Evolutionary conservation across 1,140 invertebrate genomes (phyloP), one percentile per base, ranked within the genome.

Genomic region (Lepidurus packardi): DNA sequence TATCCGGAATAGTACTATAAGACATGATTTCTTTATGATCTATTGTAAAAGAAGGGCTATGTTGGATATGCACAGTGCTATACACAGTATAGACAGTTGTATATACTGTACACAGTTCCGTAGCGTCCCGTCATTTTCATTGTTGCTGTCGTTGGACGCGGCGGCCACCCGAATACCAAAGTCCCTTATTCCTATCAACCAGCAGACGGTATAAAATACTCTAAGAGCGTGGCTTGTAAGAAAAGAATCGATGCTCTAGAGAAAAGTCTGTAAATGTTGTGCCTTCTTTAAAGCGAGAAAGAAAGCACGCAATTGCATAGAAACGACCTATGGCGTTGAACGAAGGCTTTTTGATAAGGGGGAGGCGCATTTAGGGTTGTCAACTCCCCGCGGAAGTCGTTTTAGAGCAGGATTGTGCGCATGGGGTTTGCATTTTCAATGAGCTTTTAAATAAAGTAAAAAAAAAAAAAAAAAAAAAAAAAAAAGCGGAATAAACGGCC

Each of bases 371-470:
- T 65, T n/a, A 21, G 16, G 53, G 16, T 65, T 65, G 53, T 65
- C 53, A 65, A 65, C 53, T 65, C 53, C 16, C 53, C 21, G 34
- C 7, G 53, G 7, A 65, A 65, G 53, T 65, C 21, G 53, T 13
- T 34, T 34, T 34, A 34, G 34, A 34, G 34, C 34, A 3, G 34
- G 34, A 34, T 34, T 13, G 53, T 16, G 53, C 53, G 53, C 53
- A 65, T 65, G n/a, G 53, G 53, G 53, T 65, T 65, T 65, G 53
- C 53, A 65, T 65, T 65, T 65, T 65, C 53, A 65, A 65, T 65
- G 53, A 65, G 53, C 53, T 65, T 65, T 65, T 65, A 65, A 65
- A 65, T n/a, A 65, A 65, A 65, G 0, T n/a, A 21, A 10, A 10
- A 10, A 47, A 65, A 5, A n/a, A 65, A 65, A 65, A 47, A 65